Evolutionary conservation across 1,140 invertebrate species (phyloP).

Genomic region (Ips nitidus): DNA sequence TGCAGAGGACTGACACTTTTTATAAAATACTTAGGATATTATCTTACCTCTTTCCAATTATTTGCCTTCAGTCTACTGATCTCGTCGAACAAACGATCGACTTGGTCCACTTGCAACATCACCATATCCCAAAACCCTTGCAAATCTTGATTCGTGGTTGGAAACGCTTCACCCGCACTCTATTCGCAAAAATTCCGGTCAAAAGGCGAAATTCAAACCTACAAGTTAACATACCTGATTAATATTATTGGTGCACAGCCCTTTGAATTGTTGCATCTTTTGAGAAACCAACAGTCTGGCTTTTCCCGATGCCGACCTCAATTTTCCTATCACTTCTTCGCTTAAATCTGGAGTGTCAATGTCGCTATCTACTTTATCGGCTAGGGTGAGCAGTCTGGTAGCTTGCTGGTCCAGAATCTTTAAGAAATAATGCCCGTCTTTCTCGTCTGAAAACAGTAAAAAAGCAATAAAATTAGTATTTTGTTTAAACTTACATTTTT

Average conservation of each 20-base stretch:
- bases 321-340: constrained; percentile 79
- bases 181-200: constrained; percentile 42
- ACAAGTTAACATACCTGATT: constrained; percentile 54
- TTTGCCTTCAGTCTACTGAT: constrained; percentile 70
- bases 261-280: constrained; percentile 95
- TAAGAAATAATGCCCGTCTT: constrained; percentile 77
- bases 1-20: background rate
- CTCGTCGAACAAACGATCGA: constrained; percentile 77
- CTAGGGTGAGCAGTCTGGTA: constrained; percentile 65
- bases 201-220: background rate
- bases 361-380: constrained; percentile 66
- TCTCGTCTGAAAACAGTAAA: constrained; percentile 42
- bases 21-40: background rate
- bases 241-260: constrained; percentile 76
- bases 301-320: constrained; percentile 88
- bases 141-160: constrained; percentile 84
- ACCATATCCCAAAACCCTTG: constrained; percentile 98
- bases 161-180: constrained; percentile 75
- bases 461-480: background rate
- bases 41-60: constrained; percentile 61
- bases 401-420: constrained; percentile 73
- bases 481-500: constrained; percentile 1
- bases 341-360: constrained; percentile 58
- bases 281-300: constrained; percentile 84
- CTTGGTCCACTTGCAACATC: constrained; percentile 81